These are phyloP conservation scores for Trogon surrucura DNA, from an alignment of 2,113 vertebrate species.

Conservation along the genomic window DNA sequence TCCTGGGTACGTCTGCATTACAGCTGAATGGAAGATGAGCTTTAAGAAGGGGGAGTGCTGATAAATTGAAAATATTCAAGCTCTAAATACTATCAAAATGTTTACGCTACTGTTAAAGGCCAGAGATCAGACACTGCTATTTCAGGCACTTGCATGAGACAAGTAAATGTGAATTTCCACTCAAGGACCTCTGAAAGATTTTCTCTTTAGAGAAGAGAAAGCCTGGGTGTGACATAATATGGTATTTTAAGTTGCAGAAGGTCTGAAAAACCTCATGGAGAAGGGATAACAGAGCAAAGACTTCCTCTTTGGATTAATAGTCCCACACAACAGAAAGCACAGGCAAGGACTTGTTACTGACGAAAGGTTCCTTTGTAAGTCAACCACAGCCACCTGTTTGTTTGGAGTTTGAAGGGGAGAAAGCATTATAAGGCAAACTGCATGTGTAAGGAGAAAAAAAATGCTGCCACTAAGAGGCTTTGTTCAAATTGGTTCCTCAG, in stretches of 20 bases:
- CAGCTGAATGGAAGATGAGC: background rate
- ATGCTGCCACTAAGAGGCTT: background rate
- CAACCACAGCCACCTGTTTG: background rate
- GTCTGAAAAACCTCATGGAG: background rate
- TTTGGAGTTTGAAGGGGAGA: background rate
- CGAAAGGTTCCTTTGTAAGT: background rate
- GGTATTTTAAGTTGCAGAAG: background rate
- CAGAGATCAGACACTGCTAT: background rate
- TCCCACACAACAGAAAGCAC: background rate
- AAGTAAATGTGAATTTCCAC: background rate
- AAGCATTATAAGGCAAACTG: background rate
- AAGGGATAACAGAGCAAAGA: background rate
- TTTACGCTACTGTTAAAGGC: background rate
- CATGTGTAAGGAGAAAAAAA: background rate
- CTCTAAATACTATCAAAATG: background rate
- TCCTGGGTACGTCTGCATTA: background rate
- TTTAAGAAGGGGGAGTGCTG: background rate
- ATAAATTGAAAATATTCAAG: background rate
- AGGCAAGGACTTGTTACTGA: background rate
- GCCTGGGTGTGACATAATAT: background rate
- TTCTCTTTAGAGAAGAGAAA: background rate
- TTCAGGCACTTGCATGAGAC: background rate
- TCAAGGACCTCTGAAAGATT: background rate
- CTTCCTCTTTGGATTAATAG: background rate
- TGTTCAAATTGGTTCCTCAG: background rate